Conservation (phyloP, 2,888 invertebrate genomes). For the Crossocerus cetratus region DNA sequence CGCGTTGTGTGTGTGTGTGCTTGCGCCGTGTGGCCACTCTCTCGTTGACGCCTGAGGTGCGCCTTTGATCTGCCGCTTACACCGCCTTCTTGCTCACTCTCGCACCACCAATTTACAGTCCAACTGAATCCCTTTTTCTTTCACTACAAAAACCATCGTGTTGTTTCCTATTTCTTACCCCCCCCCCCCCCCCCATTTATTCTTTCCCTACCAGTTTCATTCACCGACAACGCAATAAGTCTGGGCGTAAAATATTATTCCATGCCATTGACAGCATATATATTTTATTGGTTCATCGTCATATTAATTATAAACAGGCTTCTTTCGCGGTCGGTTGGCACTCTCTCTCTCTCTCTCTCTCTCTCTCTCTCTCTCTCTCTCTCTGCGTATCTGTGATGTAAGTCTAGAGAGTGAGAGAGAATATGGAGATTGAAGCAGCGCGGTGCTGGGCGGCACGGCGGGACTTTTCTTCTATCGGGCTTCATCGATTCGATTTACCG, state of each 20-base stretch:
- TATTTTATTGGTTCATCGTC: too few species aligned
- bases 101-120: constrained; percentile 40
- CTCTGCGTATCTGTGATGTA: too few species aligned
- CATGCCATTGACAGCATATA: too few species aligned
- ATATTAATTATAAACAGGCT: too few species aligned
- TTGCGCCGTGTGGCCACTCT: constrained; percentile 75
- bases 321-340: too few species aligned
- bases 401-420: too few species aligned
- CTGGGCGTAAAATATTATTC: too few species aligned
- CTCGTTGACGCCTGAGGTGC: constrained; percentile 75
- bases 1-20: constrained; percentile 69
- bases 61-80: constrained; percentile 75
- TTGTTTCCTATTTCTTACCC: constrained; percentile 12
- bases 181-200: constrained; percentile 13
- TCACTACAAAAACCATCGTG: constrained; percentile 41
- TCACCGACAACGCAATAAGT: background rate
- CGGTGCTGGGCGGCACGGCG: background rate
- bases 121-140: constrained; percentile 47
- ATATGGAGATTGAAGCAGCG: too few species aligned
- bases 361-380: too few species aligned
- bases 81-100: constrained; percentile 71
- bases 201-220: background rate
- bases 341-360: too few species aligned
- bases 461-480: background rate
- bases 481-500: too few species aligned